A percentile compares a stretch with the other conserved stretches of the same genome.
These are phyloP conservation scores for Drosophila fulvimacula DNA, from an alignment of 2,888 invertebrate species.

Conservation along the genomic window DNA sequence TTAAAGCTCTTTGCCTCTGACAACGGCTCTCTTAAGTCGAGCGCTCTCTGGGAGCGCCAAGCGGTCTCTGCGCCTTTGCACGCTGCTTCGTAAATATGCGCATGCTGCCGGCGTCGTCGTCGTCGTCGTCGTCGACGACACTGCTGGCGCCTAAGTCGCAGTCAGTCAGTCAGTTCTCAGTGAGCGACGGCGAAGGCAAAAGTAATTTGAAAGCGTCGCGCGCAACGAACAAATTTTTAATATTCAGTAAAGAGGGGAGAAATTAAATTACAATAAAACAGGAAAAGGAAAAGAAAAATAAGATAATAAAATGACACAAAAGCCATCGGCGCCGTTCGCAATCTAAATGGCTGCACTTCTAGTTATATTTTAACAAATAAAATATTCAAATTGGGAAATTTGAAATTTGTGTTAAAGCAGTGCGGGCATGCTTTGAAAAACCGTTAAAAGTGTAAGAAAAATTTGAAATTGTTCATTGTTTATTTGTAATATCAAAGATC, in stretches of 20 bases:
- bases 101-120: slow-evolving; percentile 54
- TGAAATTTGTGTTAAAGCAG: slow-evolving; percentile 14
- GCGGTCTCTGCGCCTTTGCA: slow-evolving; percentile 52
- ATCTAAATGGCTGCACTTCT: slow-evolving; percentile 42
- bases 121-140: slow-evolving; percentile 30
- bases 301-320: slow-evolving; percentile 21
- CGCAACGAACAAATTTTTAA: slow-evolving; percentile 54
- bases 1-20: slow-evolving; percentile 7
- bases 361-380: slow-evolving; percentile 32
- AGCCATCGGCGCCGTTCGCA: slow-evolving; percentile 60
- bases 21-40: slow-evolving; percentile 3
- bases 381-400: background rate
- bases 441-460: slow-evolving; percentile 40
- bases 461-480: slow-evolving; percentile 14
- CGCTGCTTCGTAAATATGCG: slow-evolving; percentile 77
- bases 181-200: slow-evolving; percentile 58
- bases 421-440: slow-evolving; percentile 29
- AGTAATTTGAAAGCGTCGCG: slow-evolving; percentile 48
- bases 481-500: slow-evolving; percentile 5
- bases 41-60: slow-evolving; percentile 48
- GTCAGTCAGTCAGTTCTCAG: slow-evolving; percentile 63
- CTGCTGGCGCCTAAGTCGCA: slow-evolving; percentile 53
- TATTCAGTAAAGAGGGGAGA: slow-evolving; percentile 28
- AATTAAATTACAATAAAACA: slow-evolving; percentile 24
- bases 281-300: slow-evolving; percentile 31